Evolutionary conservation across 2,113 vertebrate species (phyloP), one percentile per base, ranked within the genome.

Genomic region (Nicator chloris): DNA sequence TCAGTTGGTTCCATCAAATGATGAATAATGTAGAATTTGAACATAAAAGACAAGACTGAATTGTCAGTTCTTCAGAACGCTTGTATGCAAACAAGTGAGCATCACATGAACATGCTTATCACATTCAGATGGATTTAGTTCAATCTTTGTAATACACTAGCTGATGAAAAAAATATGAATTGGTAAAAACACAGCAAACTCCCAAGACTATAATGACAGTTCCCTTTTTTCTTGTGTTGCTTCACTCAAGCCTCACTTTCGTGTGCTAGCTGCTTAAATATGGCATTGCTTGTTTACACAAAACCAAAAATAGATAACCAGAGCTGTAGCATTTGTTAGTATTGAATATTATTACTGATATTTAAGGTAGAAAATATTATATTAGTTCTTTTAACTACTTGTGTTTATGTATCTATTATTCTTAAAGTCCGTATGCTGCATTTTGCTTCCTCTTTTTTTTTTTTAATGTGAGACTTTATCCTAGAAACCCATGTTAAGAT

Each of bases 1-100:
- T 96, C 94, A 88, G 82, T 95, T 95, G 88, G 42, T 88, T 93
- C 71, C 47, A 11, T 95, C 70, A 93, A 77, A 91, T 94, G 87
- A 90, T 97, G 84, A 96, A 91, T 95, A 91, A 91, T 88, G 71
- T 70, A 73, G 75, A 80, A 77, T 61, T 77, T 59, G 56, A 92
- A 66, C 21, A 10, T 80, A 61, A 77, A 79, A 89, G 78, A 69
- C 81, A 85, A 69, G 66, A 45, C 39, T 82, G 87, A 8, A 1
- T 82, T 97, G 83, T 92, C 89, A 77, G 20, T 82, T 87, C 75
- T 82, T 85, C 75, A 50, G 78, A 92, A 22, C 28, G 17, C 72
- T 81, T 71, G 35, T 64, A 70, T 8, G 3, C 69, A 84, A 88
- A 78, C 63, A 91, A 90, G 60, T 47, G 39, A 76, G 70, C 66